A percentile compares a stretch with the other conserved stretches of the same genome.
Evolutionary conservation across 1,140 invertebrate genomes (phyloP).

Genomic region (Saccostrea cuccullata): DNA sequence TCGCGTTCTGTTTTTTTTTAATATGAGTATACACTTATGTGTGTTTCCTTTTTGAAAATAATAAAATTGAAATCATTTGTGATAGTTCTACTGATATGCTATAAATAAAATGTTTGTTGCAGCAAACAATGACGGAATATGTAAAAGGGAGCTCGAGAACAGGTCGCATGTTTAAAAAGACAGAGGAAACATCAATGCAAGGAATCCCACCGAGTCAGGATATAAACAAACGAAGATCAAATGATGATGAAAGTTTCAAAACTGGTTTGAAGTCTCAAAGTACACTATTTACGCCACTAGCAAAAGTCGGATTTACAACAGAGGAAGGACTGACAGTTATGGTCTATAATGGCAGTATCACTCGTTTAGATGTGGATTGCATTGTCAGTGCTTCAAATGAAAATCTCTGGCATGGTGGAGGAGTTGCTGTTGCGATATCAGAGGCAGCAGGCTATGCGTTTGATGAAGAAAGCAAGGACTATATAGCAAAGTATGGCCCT

Average conservation of each 20-base stretch:
- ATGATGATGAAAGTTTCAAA: too few relatives aligned
- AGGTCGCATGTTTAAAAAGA: background rate
- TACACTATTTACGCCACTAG: background rate
- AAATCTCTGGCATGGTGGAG: slow-evolving; percentile 87
- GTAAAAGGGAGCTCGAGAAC: background rate
- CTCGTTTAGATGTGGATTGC: slow-evolving; percentile 88
- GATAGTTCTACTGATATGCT: too few relatives aligned
- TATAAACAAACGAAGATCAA: too few relatives aligned
- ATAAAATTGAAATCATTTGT: too few relatives aligned
- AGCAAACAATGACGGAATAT: too few relatives aligned
- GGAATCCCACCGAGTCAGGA: too few relatives aligned
- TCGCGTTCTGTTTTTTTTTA: too few relatives aligned
- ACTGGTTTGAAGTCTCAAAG: background rate
- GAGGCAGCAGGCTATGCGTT: slow-evolving; percentile 57
- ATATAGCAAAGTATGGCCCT: slow-evolving; percentile 53
- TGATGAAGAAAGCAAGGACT: slow-evolving; percentile 56
- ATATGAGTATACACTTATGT: too few relatives aligned
- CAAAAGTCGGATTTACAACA: background rate
- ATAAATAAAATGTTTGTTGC: too few relatives aligned
- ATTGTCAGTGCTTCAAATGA: slow-evolving; percentile 95
- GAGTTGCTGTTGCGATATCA: slow-evolving; percentile 90
- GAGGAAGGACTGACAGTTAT: slow-evolving; percentile 50
- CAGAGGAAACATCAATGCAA: background rate
- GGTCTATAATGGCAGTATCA: slow-evolving; percentile 86
- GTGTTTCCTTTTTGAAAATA: too few relatives aligned